Evolutionary conservation across 2,797 vertebrate species (phyloP), one percentile per base, ranked within the genome.

Genomic region (Knipowitschia caucasica): DNA sequence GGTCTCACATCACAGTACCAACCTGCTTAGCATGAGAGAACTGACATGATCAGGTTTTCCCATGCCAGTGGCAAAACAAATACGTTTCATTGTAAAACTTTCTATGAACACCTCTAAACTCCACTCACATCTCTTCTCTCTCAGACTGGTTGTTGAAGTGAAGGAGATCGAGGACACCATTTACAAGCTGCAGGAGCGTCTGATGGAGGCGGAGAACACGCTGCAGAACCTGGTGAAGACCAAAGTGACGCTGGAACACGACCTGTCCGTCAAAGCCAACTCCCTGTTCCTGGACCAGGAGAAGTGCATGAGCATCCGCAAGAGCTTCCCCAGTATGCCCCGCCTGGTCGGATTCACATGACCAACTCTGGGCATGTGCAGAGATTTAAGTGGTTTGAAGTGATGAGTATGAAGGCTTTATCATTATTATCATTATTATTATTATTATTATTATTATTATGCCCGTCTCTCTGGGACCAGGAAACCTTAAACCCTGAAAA

Each of bases 201-300:
- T 98, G 75, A 84, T 89, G 35, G 93, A 95, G 0, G 91, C 92
- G 0, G 92, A 98, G 81, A 89, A 87, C 76, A 87, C 77, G 2
- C 78, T 98, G 59, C 94, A 98, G 73, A 82, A 36, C 4, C 83
- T 99, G 88, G 90, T 91, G 15, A 92, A 85, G 68, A 89, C 90
- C 53, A 98, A 94, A 77, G 82, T 91, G 0, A 72, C 86, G 55
- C 73, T 99, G 81, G 94, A 98, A 67, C 91, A 96, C 0, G 94
- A 97, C 59, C 86, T 98, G 49, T 91, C 91, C 0, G 38, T 98
- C 83, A 99, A 98, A 76, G 92, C 92, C 77, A 95, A 96, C 78
- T 91, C 94, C 0, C 88, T 98, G 23, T 97, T 95, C 85, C 89
- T 98, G 3, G 94, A 98, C 73, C 93, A 96, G 83, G 94, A 98